A percentile compares a stretch with the other conserved stretches of the same genome.
These are phyloP conservation scores for Atrichornis clamosus DNA, from an alignment of 2,113 vertebrate species.

Conservation along the genomic window DNA sequence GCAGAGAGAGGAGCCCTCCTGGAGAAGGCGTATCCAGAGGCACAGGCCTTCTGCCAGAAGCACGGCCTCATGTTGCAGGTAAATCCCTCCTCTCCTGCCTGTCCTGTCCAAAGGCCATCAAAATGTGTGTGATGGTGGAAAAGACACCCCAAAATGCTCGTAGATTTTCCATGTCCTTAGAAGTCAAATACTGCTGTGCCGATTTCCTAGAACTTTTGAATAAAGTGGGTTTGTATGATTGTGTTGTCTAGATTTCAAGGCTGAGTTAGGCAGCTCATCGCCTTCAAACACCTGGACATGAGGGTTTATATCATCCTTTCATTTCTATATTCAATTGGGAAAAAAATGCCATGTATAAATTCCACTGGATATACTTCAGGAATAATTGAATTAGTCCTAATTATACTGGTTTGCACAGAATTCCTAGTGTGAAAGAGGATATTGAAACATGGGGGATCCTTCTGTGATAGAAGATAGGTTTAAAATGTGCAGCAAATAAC, in stretches of 20 bases:
- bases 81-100: background rate
- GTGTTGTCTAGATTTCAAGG: background rate
- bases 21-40: slow-evolving; percentile 72
- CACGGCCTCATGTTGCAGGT: slow-evolving; percentile 82
- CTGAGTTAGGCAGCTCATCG: background rate
- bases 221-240: background rate
- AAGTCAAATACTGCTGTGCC: background rate
- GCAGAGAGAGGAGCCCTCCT: slow-evolving; percentile 77
- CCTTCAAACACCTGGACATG: background rate
- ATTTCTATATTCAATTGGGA: background rate
- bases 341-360: background rate
- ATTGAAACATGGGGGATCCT: background rate
- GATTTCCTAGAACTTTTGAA: background rate
- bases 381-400: background rate
- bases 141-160: background rate
- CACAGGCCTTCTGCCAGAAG: slow-evolving; percentile 78
- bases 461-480: background rate
- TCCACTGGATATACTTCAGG: background rate
- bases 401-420: background rate
- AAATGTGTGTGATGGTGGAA: background rate
- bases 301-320: background rate
- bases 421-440: background rate
- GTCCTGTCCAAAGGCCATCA: background rate
- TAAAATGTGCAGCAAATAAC: background rate
- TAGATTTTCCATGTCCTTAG: background rate